Evolutionary conservation across 2,113 vertebrate genomes (phyloP).

Genomic region (Indicator maculatus): DNA sequence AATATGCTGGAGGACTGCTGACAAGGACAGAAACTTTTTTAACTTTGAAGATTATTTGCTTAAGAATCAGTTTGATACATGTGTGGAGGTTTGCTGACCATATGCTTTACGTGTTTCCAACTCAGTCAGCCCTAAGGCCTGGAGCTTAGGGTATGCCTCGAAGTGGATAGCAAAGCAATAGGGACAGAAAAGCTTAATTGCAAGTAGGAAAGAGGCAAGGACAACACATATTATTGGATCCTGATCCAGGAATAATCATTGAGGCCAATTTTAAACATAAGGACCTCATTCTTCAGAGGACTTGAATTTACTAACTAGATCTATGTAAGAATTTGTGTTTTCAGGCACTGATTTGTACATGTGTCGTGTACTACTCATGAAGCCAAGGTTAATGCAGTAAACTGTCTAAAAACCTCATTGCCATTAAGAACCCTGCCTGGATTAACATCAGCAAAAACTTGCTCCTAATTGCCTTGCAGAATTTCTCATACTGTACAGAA

Average conservation of each 20-base stretch:
- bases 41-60: background rate
- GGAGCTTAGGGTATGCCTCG: background rate
- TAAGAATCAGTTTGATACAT: background rate
- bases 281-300: background rate
- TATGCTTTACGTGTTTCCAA: background rate
- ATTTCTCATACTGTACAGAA: background rate
- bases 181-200: background rate
- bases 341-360: background rate
- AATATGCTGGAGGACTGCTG: background rate
- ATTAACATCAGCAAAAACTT: background rate
- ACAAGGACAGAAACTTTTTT: background rate
- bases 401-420: background rate
- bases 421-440: background rate
- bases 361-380: accelerated
- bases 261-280: background rate
- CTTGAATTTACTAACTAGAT: background rate
- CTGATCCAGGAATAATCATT: background rate
- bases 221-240: background rate
- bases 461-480: background rate
- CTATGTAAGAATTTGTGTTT: background rate
- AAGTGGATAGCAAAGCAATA: background rate
- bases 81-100: background rate
- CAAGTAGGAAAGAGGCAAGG: background rate
- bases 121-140: background rate
- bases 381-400: background rate